A percentile compares a stretch with the other conserved stretches of the same genome.
These are phyloP conservation scores for Notolabrus celidotus DNA, from an alignment of 2,797 vertebrate species.

Conservation along the genomic window DNA sequence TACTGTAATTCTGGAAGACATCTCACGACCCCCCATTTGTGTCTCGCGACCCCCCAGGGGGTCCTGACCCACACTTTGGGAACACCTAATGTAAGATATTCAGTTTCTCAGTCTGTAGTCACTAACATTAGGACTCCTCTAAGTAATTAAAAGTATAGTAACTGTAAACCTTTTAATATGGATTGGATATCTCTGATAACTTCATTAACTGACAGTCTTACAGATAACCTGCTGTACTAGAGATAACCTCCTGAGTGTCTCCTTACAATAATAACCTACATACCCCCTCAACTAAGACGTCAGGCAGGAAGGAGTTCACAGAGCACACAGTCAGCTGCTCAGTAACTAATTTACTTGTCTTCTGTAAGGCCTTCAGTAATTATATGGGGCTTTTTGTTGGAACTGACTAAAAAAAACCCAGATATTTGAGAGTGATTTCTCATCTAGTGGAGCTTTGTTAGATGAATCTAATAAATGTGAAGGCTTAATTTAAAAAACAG, in stretches of 20 bases:
- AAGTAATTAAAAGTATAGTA: slow-evolving; percentile 11
- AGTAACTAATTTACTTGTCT: neutral
- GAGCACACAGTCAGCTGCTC: neutral
- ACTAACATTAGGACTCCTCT: neutral
- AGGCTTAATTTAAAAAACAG: slow-evolving; percentile 6
- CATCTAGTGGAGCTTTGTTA: neutral
- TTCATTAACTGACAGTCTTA: slow-evolving; percentile 27
- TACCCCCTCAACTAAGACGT: neutral
- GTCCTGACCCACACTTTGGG: too few relatives aligned
- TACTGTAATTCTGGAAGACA: too few relatives aligned
- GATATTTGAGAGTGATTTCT: neutral
- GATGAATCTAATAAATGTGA: neutral
- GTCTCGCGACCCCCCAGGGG: too few relatives aligned
- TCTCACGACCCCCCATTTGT: too few relatives aligned
- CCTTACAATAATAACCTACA: slow-evolving; percentile 31
- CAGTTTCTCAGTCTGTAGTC: neutral
- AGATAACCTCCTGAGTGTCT: slow-evolving; percentile 45
- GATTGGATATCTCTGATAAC: slow-evolving; percentile 31
- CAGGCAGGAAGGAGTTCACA: neutral
- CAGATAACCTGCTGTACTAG: slow-evolving; percentile 45
- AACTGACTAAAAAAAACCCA: neutral
- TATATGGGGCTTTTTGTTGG: neutral
- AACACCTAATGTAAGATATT: too few relatives aligned
- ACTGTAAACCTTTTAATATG: slow-evolving; percentile 39
- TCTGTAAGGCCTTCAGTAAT: neutral